phyloP scores from a whole-genome alignment of 2,888 invertebrate genomes.

The Deilephila porcellus region DNA sequence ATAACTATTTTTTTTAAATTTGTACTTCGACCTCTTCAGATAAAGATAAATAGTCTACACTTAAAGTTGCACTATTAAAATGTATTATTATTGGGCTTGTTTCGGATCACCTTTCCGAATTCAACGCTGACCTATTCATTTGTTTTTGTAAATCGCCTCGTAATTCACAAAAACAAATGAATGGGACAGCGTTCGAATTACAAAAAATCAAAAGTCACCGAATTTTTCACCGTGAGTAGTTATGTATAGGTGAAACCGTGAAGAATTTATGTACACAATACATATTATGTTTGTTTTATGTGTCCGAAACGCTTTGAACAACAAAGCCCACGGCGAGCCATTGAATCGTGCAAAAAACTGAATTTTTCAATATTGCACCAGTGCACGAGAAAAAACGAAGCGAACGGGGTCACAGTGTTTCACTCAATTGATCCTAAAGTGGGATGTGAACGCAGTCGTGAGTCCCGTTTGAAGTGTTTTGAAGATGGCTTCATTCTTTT shows the following conservation, averaged over 20 bases:
- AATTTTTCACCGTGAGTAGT: not conserved
- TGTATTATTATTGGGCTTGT: too few relatives aligned
- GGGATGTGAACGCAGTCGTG: not conserved
- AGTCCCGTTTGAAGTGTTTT: not conserved
- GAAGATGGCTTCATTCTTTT: not conserved
- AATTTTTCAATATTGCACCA: not conserved
- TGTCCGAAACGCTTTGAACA: not conserved
- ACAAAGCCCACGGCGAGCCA: not conserved
- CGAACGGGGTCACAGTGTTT: not conserved
- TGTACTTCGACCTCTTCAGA: too few relatives aligned
- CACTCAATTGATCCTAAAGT: constrained; percentile 7
- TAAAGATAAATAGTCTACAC: too few relatives aligned
- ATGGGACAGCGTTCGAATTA: too few relatives aligned
- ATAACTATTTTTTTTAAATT: too few relatives aligned
- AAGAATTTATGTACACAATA: not conserved
- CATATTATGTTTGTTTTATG: not conserved
- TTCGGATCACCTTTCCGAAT: too few relatives aligned
- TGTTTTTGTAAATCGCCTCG: too few relatives aligned
- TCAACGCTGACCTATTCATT: too few relatives aligned
- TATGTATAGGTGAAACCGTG: not conserved
- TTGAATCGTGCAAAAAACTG: not conserved
- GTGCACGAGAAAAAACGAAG: constrained; percentile 9
- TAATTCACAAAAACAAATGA: too few relatives aligned
- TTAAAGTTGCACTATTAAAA: too few relatives aligned
- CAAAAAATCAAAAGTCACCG: not conserved